Evolutionary conservation across 2,888 invertebrate genomes (phyloP).

Genomic region (Panopea generosa): DNA sequence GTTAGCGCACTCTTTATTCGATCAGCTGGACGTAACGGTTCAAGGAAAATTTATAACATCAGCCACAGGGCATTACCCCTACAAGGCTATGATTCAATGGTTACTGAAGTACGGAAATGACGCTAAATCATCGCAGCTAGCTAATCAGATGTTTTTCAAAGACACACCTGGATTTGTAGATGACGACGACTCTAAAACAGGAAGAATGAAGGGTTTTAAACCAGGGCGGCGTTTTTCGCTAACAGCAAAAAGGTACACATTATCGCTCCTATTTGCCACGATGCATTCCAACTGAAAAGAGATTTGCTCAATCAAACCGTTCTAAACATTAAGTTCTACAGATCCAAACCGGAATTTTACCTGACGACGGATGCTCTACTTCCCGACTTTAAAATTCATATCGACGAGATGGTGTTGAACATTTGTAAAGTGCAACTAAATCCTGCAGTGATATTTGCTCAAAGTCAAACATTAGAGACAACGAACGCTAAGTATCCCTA

Average conservation of each 20-base stretch:
- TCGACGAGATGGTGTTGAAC: conserved; percentile 30
- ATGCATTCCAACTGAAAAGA: conserved; percentile 2
- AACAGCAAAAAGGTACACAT: background rate
- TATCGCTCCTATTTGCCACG: background rate
- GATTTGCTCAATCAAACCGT: background rate
- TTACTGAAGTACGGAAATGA: conserved; percentile 17
- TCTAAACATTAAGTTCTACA: background rate
- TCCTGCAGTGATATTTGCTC: no score
- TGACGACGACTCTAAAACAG: no score
- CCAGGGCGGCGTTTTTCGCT: no score
- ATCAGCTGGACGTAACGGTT: conserved; percentile 32
- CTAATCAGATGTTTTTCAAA: conserved; percentile 19
- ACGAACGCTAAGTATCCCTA: no score
- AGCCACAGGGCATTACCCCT: conserved; percentile 51
- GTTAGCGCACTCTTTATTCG: conserved; percentile 32
- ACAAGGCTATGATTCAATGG: conserved; percentile 45
- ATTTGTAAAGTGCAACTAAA: background rate
- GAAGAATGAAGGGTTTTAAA: no score
- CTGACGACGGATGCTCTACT: background rate
- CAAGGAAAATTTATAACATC: no score
- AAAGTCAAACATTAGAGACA: conserved; percentile 16
- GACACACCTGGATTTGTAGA: no score
- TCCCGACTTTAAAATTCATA: conserved; percentile 16
- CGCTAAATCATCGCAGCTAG: conserved; percentile 8
- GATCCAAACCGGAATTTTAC: conserved; percentile 9